phyloP scores from a whole-genome alignment of 2,113 vertebrate genomes.

The Callorhinus ursinus region DNA sequence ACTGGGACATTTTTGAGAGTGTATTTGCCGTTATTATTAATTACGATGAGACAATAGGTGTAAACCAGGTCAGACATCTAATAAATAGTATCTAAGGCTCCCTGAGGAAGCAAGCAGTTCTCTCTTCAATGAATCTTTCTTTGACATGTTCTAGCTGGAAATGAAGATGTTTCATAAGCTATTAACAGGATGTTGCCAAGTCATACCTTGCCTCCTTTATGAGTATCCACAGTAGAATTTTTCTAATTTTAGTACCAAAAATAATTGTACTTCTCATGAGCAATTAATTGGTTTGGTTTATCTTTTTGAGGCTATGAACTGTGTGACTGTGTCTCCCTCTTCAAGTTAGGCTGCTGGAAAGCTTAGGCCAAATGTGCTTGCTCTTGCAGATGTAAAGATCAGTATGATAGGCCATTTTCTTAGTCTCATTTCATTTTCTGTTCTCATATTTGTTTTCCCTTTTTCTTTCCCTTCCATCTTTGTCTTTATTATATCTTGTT shows the following conservation, averaged over 20 bases:
- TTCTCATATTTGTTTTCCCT: background rate
- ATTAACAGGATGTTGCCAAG: background rate
- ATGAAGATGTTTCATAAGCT: background rate
- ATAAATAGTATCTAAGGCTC: background rate
- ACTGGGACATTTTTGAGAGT: background rate
- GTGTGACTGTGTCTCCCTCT: background rate
- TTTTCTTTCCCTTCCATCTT: background rate
- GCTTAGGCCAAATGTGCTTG: background rate
- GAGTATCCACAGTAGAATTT: background rate
- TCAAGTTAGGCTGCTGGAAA: background rate
- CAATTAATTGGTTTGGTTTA: background rate
- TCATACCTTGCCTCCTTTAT: background rate
- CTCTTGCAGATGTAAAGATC: background rate
- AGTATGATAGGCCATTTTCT: background rate
- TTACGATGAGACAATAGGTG: background rate
- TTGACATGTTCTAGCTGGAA: background rate
- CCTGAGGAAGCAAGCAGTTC: background rate
- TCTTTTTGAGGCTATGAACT: background rate
- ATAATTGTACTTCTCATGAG: background rate
- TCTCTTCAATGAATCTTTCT: background rate
- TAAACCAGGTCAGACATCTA: background rate
- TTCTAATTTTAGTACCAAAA: background rate
- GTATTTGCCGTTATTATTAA: background rate
- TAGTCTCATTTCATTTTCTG: background rate
- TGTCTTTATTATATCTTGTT: background rate